Evolutionary conservation across 2,888 invertebrate genomes (phyloP).

Genomic region (Drosophila siamana): DNA sequence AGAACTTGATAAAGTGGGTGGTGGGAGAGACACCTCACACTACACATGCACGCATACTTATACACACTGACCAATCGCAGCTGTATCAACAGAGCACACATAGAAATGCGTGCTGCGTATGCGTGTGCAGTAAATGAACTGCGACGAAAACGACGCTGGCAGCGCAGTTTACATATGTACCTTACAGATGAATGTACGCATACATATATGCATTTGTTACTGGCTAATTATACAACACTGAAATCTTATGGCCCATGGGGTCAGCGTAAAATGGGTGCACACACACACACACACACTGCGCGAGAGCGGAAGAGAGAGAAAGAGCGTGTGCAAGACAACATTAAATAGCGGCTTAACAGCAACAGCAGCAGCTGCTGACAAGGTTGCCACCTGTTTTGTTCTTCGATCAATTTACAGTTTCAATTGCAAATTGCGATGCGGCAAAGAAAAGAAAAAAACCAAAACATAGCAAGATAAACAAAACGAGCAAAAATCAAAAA

Average conservation of each 20-base stretch:
- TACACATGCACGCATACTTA: conserved; percentile 2
- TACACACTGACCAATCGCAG: conserved; percentile 35
- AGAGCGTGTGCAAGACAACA: conserved; percentile 24
- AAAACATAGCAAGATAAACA: conserved; percentile 24
- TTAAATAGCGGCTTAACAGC: conserved; percentile 31
- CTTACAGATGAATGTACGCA: not conserved
- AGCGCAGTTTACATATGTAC: conserved; percentile 16
- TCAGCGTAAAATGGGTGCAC: conserved; percentile 7
- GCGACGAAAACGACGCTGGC: conserved; percentile 31
- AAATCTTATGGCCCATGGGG: conserved; percentile 13
- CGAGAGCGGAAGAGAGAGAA: conserved; percentile 5
- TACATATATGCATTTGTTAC: conserved; percentile 24
- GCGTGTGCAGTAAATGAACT: conserved; percentile 36
- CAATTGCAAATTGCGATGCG: conserved; percentile 46
- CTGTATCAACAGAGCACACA: conserved; percentile 45
- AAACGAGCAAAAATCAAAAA: conserved; percentile 41
- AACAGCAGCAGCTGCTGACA: conserved; percentile 50
- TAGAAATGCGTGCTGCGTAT: not conserved
- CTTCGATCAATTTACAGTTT: conserved; percentile 42
- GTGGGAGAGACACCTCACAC: conserved; percentile 25
- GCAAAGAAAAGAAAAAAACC: conserved; percentile 1
- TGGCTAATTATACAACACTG: conserved; percentile 52
- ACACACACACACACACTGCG: conserved; percentile 4
- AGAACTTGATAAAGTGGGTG: conserved; percentile 46
- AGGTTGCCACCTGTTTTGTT: conserved; percentile 69